phyloP scores from a whole-genome alignment of 2,797 vertebrate genomes.

The Hypotaenidia okinawae region DNA sequence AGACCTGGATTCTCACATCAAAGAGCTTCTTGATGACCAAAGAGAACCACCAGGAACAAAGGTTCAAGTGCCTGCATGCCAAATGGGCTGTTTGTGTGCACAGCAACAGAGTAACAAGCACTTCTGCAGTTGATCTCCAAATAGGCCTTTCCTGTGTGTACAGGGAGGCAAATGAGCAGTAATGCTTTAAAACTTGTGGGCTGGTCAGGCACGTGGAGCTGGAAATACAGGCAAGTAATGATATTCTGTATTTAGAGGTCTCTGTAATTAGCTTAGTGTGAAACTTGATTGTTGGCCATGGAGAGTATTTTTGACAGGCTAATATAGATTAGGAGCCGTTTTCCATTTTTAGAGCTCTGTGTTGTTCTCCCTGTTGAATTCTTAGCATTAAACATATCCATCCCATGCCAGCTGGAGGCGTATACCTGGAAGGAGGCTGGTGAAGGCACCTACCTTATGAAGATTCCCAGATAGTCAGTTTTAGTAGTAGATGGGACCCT shows the following conservation, averaged over 20 bases:
- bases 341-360: conserved; percentile 6
- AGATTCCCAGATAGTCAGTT: neutral
- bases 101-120: neutral
- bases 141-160: neutral
- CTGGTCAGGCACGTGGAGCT: neutral
- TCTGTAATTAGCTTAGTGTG: neutral
- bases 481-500: neutral
- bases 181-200: neutral
- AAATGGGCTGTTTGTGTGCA: neutral
- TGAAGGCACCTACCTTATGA: neutral
- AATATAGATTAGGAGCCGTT: neutral
- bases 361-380: neutral
- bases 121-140: neutral
- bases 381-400: neutral
- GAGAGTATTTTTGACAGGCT: conserved; percentile 13
- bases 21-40: neutral
- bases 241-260: neutral
- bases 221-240: neutral
- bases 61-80: neutral
- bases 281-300: neutral
- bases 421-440: neutral
- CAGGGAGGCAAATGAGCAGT: neutral
- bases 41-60: neutral
- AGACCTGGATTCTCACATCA: neutral
- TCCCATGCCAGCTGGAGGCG: neutral